Conservation (phyloP, 2,888 invertebrate genomes). For the Noctua pronuba region DNA sequence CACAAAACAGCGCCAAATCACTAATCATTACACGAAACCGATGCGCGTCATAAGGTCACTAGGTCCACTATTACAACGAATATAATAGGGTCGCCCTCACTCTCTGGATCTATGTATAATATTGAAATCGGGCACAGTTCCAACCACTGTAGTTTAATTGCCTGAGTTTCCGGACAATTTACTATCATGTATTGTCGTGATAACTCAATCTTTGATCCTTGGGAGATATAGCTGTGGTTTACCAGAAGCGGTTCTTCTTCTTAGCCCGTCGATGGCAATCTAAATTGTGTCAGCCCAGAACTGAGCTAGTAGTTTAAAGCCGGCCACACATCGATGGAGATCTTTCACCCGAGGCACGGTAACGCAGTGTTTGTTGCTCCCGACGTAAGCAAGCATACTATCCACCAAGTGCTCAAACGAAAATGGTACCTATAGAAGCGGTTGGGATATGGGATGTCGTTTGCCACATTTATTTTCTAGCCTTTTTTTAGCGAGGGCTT, state of each 20-base stretch:
- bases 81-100: background rate
- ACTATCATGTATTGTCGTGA: conserved; percentile 29
- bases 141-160: conserved; percentile 38
- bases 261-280: too few species aligned
- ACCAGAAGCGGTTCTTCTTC: background rate
- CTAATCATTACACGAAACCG: conserved; percentile 23
- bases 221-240: background rate
- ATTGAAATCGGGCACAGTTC: conserved; percentile 36
- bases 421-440: too few species aligned
- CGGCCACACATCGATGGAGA: too few species aligned
- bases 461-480: background rate
- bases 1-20: conserved; percentile 25
- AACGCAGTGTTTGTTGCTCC: too few species aligned
- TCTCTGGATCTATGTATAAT: background rate
- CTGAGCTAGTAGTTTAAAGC: too few species aligned
- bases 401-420: too few species aligned
- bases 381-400: too few species aligned
- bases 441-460: background rate
- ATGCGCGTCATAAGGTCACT: conserved; percentile 11
- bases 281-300: too few species aligned
- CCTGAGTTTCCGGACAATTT: conserved; percentile 16
- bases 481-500: too few species aligned
- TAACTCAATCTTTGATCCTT: conserved; percentile 14
- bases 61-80: conserved; percentile 15
- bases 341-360: too few species aligned